Conservation (phyloP, 2,113 vertebrate species). For the Hippocampus abdominalis region DNA sequence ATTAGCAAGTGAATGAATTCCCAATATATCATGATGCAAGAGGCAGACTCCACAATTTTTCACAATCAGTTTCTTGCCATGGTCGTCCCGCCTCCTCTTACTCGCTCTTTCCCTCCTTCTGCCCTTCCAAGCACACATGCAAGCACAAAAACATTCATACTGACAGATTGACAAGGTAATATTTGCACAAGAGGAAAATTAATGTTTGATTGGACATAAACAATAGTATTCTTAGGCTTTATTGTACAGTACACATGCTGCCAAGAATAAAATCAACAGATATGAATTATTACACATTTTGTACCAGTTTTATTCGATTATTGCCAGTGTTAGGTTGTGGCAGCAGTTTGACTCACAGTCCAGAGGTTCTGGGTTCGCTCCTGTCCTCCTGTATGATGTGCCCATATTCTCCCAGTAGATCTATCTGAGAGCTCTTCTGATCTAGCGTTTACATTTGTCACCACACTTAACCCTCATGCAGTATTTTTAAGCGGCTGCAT, state of each 20-base stretch:
- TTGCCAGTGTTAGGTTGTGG: no score
- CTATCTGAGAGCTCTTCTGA: no score
- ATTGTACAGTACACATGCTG: background rate
- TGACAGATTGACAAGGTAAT: background rate
- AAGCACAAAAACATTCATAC: slow-evolving; percentile 4
- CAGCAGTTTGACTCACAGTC: no score
- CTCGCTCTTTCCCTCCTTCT: slow-evolving; percentile 15
- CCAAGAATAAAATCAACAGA: no score
- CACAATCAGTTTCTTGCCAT: slow-evolving; percentile 72
- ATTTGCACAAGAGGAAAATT: background rate
- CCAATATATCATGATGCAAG: slow-evolving; percentile 42
- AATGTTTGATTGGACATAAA: background rate
- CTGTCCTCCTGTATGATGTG: no score
- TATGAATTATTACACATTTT: no score
- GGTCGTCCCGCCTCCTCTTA: slow-evolving; percentile 33
- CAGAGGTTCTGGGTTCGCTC: no score
- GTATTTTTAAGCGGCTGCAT: no score
- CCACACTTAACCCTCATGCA: no score
- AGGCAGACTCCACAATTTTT: slow-evolving; percentile 59
- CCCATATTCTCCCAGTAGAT: no score
- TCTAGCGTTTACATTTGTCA: no score
- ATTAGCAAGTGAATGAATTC: slow-evolving; percentile 78
- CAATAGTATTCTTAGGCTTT: background rate
- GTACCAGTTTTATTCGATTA: no score
- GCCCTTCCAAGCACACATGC: slow-evolving; percentile 38